Evolutionary conservation across 35 echinoderm and acorn worm species (phyloP), one percentile per base, ranked within the genome.

Genomic region (Ophiothrix spiculata): DNA sequence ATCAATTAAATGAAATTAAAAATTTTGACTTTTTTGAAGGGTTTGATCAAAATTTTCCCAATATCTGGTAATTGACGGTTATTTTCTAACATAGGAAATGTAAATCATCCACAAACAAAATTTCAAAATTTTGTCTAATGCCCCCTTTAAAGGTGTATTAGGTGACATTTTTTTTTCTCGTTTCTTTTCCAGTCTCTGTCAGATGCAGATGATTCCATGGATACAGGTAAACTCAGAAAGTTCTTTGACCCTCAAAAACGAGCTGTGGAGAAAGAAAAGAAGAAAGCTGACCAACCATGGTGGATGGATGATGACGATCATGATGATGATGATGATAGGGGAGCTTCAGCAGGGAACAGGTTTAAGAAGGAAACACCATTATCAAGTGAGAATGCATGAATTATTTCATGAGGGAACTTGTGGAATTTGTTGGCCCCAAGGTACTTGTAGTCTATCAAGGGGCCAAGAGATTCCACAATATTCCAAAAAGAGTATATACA

Each of bases 171-270:
- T 54, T 11, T 8, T 11, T 11, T 21, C 21, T 11, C 56, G 34
- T 42, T 15, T 31, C 40, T 35, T 76, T 69, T 49, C 11, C n/a
- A 95, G 93, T 95, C 93, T 77, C 34, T 95, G 8, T 95, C 93
- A 21, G 93, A 95, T 86, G 94, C 93, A 14, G 93, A 95, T 86
- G 94, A 97, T 39, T 97, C 94, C 0, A 82, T 92, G 79, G 90
- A 97, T 37, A 89, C 86, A 31, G 82, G 77, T 76, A 82, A 75
- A 75, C 69, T 87, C 14, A 90, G 79, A 25, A 86, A 93, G 38
- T 81, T 79, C 56, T 81, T 88, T 81, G 37, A 25, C 40, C 40
- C 40, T 39, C 32, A 32, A 31, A 82, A 85, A 37, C 80, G 80
- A 32, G 56, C 83, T 21, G 74, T 81, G 35, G 77, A 86, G 33